Conservation (phyloP, 2,888 invertebrate species). For the Autographa gamma region DNA sequence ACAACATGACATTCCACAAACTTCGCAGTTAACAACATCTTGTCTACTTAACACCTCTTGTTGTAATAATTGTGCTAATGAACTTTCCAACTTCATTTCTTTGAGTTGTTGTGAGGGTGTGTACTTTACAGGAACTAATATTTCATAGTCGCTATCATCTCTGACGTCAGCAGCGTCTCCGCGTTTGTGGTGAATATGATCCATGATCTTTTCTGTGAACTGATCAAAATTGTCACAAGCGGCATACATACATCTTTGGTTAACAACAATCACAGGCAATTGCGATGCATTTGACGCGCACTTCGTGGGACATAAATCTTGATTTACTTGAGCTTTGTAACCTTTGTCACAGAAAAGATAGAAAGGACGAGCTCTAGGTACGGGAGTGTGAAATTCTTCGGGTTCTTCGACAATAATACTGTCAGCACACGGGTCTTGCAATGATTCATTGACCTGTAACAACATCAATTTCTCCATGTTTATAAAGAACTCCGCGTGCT, state of each 20-base stretch:
- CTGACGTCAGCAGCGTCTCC: constrained; percentile 69
- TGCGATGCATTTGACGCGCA: constrained; percentile 75
- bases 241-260: constrained; percentile 78
- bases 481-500: constrained; percentile 82
- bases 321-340: constrained; percentile 70
- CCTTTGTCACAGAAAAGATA: constrained; percentile 78
- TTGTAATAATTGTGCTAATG: constrained; percentile 78
- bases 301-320: constrained; percentile 74
- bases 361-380: constrained; percentile 75
- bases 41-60: constrained; percentile 71
- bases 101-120: constrained; percentile 66
- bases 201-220: constrained; percentile 74
- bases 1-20: constrained; percentile 70
- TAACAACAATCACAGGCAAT: constrained; percentile 79
- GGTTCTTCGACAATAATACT: constrained; percentile 74
- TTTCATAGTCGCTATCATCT: constrained; percentile 72
- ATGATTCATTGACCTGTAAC: constrained; percentile 74
- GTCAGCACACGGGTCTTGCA: constrained; percentile 71
- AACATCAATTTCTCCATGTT: constrained; percentile 83
- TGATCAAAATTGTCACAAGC: constrained; percentile 79
- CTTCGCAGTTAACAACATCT: constrained; percentile 64
- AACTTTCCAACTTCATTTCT: constrained; percentile 77
- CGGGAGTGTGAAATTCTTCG: constrained; percentile 64
- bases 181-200: constrained; percentile 69
- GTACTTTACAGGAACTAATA: constrained; percentile 71